These are phyloP conservation scores for Creontiades dilutus DNA, from an alignment of 2,888 invertebrate genomes.

Conservation along the genomic window DNA sequence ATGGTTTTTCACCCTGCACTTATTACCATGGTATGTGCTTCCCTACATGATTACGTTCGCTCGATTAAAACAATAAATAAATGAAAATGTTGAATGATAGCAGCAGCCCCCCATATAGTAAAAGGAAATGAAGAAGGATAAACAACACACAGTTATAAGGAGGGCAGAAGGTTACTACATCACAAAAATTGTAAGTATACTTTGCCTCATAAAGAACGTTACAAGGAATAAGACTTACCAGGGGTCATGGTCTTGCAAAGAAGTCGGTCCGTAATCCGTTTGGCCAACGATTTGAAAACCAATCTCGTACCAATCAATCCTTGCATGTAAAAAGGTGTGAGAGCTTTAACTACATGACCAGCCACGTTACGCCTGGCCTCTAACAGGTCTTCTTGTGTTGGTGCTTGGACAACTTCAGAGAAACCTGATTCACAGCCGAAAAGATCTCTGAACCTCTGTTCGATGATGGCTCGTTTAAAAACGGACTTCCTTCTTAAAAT, in stretches of 20 bases:
- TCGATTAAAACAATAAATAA: no score
- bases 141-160: no score
- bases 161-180: no score
- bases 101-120: no score
- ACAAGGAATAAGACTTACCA: constrained; percentile 73
- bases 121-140: no score
- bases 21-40: no score
- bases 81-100: no score
- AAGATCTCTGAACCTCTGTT: constrained; percentile 74
- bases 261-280: constrained; percentile 75
- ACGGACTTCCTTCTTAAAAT: constrained; percentile 73
- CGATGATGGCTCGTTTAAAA: constrained; percentile 72
- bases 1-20: no score
- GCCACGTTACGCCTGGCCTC: constrained; percentile 75
- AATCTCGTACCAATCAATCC: constrained; percentile 75
- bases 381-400: constrained; percentile 73
- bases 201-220: no score
- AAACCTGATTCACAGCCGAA: constrained; percentile 72
- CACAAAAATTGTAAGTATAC: no score
- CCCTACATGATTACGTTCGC: no score
- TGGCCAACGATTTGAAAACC: constrained; percentile 76
- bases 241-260: constrained; percentile 74
- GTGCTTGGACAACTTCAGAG: constrained; percentile 14
- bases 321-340: constrained; percentile 76
- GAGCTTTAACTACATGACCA: constrained; percentile 75